phyloP scores from a whole-genome alignment of 2,888 invertebrate genomes.

The Listrodromus nycthemerus region DNA sequence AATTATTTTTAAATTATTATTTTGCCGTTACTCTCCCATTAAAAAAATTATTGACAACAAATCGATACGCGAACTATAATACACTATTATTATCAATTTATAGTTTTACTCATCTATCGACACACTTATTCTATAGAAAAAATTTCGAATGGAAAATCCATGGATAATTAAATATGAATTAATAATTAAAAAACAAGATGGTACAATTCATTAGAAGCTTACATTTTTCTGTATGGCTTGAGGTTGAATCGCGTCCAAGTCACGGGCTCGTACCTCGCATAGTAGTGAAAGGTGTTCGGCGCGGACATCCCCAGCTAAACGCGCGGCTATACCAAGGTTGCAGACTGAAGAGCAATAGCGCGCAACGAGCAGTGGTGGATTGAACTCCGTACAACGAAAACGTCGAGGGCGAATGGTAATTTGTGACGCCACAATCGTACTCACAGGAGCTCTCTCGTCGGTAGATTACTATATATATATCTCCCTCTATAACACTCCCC shows the following conservation, averaged over 20 bases:
- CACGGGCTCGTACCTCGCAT: neutral
- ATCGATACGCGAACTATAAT: neutral
- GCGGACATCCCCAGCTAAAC: neutral
- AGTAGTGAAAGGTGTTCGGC: neutral
- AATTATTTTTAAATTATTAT: slow-evolving; percentile 75
- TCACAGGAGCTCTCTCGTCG: slow-evolving; percentile 74
- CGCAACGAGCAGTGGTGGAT: slow-evolving; percentile 7
- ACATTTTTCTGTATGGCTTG: neutral
- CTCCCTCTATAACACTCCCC: slow-evolving; percentile 16
- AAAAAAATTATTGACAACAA: neutral
- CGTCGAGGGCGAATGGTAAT: slow-evolving; percentile 74
- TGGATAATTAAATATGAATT: neutral
- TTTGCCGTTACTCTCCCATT: slow-evolving; percentile 76
- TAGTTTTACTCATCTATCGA: neutral
- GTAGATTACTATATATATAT: slow-evolving; percentile 30
- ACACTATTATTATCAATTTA: neutral
- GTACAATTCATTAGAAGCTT: neutral
- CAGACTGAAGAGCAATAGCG: slow-evolving; percentile 21
- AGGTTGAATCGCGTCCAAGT: neutral
- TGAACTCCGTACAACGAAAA: slow-evolving; percentile 22
- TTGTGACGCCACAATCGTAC: slow-evolving; percentile 77
- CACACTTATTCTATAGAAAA: neutral
- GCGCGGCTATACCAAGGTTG: neutral
- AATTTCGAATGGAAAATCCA: neutral
- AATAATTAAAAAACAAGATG: neutral